phyloP scores from a whole-genome alignment of 2,113 vertebrate genomes.

The Ivindomyrus marchei region DNA sequence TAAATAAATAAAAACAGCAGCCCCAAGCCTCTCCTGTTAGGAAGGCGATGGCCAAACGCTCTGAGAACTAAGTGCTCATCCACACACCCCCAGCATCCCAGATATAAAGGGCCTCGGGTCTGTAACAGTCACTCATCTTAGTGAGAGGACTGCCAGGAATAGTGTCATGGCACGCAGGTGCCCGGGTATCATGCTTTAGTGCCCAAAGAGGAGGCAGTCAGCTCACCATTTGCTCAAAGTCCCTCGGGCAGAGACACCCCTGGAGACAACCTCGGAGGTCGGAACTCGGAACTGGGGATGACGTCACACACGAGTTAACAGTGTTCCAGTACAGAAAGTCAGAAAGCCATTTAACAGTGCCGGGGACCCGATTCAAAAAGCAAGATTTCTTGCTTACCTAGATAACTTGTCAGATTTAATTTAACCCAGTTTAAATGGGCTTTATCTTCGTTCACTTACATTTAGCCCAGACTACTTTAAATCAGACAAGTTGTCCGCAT shows the following conservation, averaged over 20 bases:
- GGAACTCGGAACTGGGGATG: too few species aligned
- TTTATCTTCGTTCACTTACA: too few species aligned
- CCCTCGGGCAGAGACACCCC: constrained; percentile 2
- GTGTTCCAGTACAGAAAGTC: too few species aligned
- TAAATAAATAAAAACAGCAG: neutral
- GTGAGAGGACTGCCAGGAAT: neutral
- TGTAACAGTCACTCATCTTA: neutral
- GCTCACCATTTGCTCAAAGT: constrained; percentile 7
- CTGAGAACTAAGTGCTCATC: neutral
- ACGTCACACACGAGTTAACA: too few species aligned
- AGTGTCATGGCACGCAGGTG: neutral
- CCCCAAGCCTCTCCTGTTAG: neutral
- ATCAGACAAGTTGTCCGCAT: too few species aligned
- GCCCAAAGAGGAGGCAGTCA: neutral
- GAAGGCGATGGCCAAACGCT: neutral
- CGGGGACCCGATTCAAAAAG: too few species aligned
- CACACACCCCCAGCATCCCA: neutral
- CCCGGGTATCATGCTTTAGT: neutral
- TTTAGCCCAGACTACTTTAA: too few species aligned
- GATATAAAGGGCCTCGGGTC: neutral
- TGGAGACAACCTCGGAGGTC: neutral
- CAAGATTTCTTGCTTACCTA: too few species aligned
- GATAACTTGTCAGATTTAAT: too few species aligned
- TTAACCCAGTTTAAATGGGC: too few species aligned
- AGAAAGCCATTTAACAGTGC: too few species aligned